phyloP scores from a whole-genome alignment of 1,140 invertebrate species.

The Helicorthomorpha holstii region DNA sequence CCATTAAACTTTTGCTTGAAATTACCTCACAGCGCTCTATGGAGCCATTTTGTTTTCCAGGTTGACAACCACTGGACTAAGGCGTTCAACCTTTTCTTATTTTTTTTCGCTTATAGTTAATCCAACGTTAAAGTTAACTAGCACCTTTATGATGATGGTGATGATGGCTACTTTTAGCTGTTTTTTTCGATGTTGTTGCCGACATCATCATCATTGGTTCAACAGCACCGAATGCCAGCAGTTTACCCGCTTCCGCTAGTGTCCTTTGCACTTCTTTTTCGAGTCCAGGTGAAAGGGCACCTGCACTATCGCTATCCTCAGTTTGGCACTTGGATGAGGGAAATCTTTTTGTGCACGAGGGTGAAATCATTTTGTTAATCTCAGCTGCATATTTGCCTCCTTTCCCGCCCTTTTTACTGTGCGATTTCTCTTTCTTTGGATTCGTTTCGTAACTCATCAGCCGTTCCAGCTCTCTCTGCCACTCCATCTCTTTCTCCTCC shows the following conservation, averaged over 20 bases:
- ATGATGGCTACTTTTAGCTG: no score
- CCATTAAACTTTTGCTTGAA: no score
- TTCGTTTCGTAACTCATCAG: not conserved
- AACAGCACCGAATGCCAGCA: not conserved
- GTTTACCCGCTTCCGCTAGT: not conserved
- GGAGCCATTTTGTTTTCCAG: no score
- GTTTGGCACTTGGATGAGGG: not conserved
- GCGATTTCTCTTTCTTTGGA: not conserved
- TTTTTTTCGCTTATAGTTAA: no score
- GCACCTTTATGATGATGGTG: no score
- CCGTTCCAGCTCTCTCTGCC: constrained; percentile 11
- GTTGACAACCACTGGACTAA: no score
- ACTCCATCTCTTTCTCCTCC: constrained; percentile 38
- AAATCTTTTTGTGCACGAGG: not conserved
- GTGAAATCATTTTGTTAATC: not conserved
- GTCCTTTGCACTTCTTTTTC: not conserved
- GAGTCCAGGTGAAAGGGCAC: not conserved
- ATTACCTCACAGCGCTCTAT: no score
- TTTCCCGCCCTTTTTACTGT: not conserved
- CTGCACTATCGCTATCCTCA: not conserved
- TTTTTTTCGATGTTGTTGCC: no score
- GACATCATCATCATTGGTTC: not conserved
- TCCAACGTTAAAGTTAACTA: no score
- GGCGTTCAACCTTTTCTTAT: no score
- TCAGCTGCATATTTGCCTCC: not conserved